Evolutionary conservation across 2,888 invertebrate species (phyloP).

Genomic region (Ennomos fuscantarius): DNA sequence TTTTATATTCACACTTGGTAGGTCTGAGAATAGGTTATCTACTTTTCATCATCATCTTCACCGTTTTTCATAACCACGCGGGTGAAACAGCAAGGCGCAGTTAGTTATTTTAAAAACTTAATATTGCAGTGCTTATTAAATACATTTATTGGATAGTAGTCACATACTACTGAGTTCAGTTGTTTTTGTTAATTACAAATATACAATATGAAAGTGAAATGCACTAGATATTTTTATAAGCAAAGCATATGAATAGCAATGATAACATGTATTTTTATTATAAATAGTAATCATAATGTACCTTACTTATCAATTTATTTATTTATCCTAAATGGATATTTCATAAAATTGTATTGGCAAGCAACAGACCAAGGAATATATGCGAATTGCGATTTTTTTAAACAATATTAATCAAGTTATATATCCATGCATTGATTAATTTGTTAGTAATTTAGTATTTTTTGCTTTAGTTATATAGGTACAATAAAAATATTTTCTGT

Average conservation of each 20-base stretch:
- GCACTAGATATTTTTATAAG: not conserved
- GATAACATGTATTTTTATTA: not conserved
- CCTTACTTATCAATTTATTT: not conserved
- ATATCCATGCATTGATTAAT: conserved; percentile 16
- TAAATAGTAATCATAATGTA: not conserved
- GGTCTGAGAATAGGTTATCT: too few relatives aligned
- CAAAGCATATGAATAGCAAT: conserved; percentile 4
- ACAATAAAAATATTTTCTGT: too few relatives aligned
- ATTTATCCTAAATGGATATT: not conserved
- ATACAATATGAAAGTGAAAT: not conserved
- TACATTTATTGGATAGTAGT: too few relatives aligned
- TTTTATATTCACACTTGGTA: too few relatives aligned
- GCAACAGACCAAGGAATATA: conserved; percentile 78
- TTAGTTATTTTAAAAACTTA: too few relatives aligned
- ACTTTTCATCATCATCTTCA: too few relatives aligned
- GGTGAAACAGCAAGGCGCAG: too few relatives aligned
- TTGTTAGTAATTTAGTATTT: conserved; percentile 3
- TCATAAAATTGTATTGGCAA: conserved; percentile 48
- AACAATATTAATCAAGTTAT: conserved; percentile 29
- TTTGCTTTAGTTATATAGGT: not conserved
- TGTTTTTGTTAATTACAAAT: not conserved
- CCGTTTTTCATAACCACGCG: too few relatives aligned
- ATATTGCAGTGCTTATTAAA: too few relatives aligned
- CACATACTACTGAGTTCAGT: too few relatives aligned
- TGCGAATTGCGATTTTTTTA: conserved; percentile 75